Base-by-base conservation (phyloP, 1,140 invertebrate species). In the Lutraria rhynchaena region DNA sequence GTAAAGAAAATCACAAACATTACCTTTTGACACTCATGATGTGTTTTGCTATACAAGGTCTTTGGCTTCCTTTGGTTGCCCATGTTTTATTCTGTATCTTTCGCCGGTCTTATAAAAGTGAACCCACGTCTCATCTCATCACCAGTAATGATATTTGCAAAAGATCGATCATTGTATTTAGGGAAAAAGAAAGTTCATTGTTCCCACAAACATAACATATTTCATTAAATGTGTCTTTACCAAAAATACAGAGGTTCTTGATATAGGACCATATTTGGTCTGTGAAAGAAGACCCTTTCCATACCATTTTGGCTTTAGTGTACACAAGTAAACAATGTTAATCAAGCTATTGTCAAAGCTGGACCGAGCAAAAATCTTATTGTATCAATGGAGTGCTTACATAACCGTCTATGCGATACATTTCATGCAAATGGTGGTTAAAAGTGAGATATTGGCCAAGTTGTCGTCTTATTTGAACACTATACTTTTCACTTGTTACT, bases 321-420 rank as follows among this genome's bases (percentile, higher is more conserved):
- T 67, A 44, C n/a, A 67, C 37, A 31, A 35, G 31, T 4, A 24
- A 33, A 3, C 22, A 22, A 22, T 27, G n/a, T 33, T 15, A 67
- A n/a, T n/a, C n/a, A n/a, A n/a, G n/a, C n/a, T n/a, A n/a, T n/a
- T n/a, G n/a, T n/a, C n/a, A n/a, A n/a, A n/a, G n/a, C n/a, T n/a
- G n/a, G n/a, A n/a, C 17, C 3, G 35, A 44, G 41, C 27, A 0
- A 24, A 44, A 67, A 24, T 44, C 46, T 33, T 67, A 46, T 67
- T 41, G 63, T 67, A 44, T 67, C 63, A 67, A 67, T 67, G 4
- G 63, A 67, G 63, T 22, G 37, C 63, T 67, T 67, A 67, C 63
- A 67, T 22, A 44, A 67, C 9, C 22, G 19, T n/a, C n/a, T n/a
- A n/a, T n/a, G n/a, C n/a, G n/a, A n/a, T n/a, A n/a, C n/a, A n/a